phyloP scores from a whole-genome alignment of 2,888 invertebrate species.

The Unio delphinus region DNA sequence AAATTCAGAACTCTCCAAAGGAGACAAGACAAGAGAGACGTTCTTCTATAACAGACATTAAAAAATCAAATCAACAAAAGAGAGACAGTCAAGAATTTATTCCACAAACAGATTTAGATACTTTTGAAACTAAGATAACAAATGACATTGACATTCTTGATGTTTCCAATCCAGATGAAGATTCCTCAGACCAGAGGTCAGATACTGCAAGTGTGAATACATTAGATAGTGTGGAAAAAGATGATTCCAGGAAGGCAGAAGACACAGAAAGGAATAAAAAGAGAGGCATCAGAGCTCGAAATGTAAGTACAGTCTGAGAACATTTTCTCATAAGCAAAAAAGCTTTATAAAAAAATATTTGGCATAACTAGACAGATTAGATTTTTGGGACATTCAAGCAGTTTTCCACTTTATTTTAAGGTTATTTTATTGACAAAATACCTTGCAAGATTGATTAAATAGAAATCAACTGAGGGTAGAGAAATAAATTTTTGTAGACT shows the following conservation, averaged over 20 bases:
- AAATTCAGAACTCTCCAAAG: slow-evolving; percentile 31
- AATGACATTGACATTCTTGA: slow-evolving; percentile 42
- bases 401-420: no score
- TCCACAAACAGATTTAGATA: slow-evolving; percentile 62
- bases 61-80: slow-evolving; percentile 8
- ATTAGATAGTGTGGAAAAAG: slow-evolving; percentile 54
- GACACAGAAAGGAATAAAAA: slow-evolving; percentile 18
- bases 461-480: no score
- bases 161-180: slow-evolving; percentile 54
- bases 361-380: no score
- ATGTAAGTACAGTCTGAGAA: slow-evolving; percentile 37
- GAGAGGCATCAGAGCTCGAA: slow-evolving; percentile 44
- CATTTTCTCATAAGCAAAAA: no score
- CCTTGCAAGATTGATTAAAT: no score
- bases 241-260: slow-evolving; percentile 29
- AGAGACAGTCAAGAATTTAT: slow-evolving; percentile 37
- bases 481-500: no score
- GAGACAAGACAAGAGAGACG: slow-evolving; percentile 13
- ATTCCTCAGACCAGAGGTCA: slow-evolving; percentile 52
- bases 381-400: no score
- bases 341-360: no score
- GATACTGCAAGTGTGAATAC: slow-evolving; percentile 61
- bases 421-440: no score
- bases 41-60: slow-evolving; percentile 14
- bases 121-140: slow-evolving; percentile 54